Evolutionary conservation across 2,797 vertebrate genomes (phyloP).

Genomic region (Setipinna tenuifilis): DNA sequence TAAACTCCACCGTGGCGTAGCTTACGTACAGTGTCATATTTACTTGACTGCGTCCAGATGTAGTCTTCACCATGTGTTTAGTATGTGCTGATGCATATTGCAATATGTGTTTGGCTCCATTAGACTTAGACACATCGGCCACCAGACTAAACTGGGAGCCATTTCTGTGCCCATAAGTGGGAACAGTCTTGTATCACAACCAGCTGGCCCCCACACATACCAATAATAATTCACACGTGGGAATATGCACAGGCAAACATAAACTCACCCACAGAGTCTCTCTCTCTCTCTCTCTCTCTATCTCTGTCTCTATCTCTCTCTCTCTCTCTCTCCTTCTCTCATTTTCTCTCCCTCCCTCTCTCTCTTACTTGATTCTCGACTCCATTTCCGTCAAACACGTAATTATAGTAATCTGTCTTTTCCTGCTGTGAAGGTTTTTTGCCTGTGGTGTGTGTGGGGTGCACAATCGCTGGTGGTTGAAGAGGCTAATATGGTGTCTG

Average conservation of each 20-base stretch:
- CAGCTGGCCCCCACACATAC: neutral
- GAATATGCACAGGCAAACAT: neutral
- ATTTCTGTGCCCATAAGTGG: neutral
- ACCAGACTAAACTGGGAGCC: neutral
- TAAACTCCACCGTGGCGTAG: too few species aligned
- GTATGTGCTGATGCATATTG: neutral
- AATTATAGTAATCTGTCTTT: slow-evolving; percentile 19
- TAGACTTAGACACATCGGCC: neutral
- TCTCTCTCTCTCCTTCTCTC: neutral
- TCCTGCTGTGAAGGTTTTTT: neutral
- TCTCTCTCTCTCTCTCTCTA: neutral
- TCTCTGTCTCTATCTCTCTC: neutral
- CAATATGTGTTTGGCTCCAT: neutral
- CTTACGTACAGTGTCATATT: too few species aligned
- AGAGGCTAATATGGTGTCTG: neutral
- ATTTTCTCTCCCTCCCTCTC: neutral
- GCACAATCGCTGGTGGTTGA: neutral
- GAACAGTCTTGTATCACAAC: neutral
- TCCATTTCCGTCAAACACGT: neutral
- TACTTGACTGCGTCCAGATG: neutral
- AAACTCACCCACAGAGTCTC: neutral
- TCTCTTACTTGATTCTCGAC: neutral
- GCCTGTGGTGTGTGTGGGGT: neutral
- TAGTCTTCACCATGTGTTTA: neutral
- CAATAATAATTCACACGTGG: slow-evolving; percentile 9